Percentiles rank a stretch among this genome's conserved stretches.
Conservation (phyloP, 2,113 vertebrate species). For the Hiodon alosoides region DNA sequence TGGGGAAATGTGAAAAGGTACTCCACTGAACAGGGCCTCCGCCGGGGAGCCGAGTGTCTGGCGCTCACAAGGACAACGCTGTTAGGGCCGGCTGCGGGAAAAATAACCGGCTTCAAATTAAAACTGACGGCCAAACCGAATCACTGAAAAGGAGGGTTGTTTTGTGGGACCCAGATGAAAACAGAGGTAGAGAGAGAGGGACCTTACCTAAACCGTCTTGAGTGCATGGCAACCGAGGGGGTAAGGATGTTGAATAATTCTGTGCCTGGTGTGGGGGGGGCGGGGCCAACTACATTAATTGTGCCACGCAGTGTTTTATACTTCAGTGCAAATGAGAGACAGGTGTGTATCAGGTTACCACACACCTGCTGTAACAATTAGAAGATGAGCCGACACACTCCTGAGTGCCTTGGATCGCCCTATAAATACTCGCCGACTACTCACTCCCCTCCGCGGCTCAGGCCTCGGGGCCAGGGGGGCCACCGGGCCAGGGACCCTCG, state of each 20-base stretch:
- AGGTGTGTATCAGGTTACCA: slow-evolving; percentile 1
- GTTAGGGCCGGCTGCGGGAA: neutral
- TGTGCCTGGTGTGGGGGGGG: too few species aligned
- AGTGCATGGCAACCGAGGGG: neutral
- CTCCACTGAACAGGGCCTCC: slow-evolving; percentile 14
- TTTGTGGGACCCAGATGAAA: too few species aligned
- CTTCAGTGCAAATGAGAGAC: neutral
- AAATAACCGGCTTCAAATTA: neutral
- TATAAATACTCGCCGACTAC: neutral
- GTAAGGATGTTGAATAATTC: neutral
- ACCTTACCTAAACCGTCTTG: too few species aligned
- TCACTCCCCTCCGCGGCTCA: neutral
- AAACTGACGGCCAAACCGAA: neutral
- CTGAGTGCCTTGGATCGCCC: neutral
- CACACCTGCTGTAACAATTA: slow-evolving; percentile 18
- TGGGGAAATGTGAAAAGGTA: slow-evolving; percentile 5
- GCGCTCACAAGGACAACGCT: neutral
- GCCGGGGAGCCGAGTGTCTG: neutral
- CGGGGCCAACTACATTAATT: too few species aligned
- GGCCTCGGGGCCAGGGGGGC: neutral
- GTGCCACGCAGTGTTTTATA: too few species aligned
- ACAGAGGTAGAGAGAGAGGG: too few species aligned
- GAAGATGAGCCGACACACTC: neutral
- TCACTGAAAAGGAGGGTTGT: too few species aligned
- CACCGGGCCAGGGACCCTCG: neutral